These are phyloP conservation scores for Galerucella nymphaeae DNA, from an alignment of 2,888 invertebrate genomes.

Conservation along the genomic window DNA sequence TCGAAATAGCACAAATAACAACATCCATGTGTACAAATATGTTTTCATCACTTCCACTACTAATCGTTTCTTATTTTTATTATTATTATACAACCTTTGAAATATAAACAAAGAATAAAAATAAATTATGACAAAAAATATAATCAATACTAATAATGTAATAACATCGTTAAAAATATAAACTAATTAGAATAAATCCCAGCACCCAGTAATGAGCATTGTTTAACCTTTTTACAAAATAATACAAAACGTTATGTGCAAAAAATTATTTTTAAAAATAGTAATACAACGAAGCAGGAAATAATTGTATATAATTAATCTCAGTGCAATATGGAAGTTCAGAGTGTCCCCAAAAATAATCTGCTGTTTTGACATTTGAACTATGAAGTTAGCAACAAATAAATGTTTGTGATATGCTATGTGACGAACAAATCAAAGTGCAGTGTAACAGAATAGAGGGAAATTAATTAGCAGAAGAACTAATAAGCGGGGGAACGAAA, in stretches of 20 bases:
- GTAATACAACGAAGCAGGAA: conserved; percentile 36
- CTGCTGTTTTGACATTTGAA: neutral
- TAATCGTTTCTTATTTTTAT: neutral
- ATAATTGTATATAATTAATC: conserved; percentile 38
- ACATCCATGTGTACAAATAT: neutral
- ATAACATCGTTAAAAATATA: conserved; percentile 43
- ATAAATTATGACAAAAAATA: conserved; percentile 20
- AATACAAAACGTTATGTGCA: conserved; percentile 51
- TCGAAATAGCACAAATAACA: neutral
- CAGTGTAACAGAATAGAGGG: too few species aligned
- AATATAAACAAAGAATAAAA: conserved; percentile 16
- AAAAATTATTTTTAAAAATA: conserved; percentile 28
- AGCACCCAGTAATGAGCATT: conserved; percentile 57
- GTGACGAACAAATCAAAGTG: too few species aligned
- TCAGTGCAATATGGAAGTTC: conserved; percentile 32
- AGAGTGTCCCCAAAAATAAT: neutral
- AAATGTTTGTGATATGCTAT: too few species aligned
- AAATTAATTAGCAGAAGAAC: too few species aligned
- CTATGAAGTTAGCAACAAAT: neutral
- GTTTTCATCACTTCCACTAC: neutral
- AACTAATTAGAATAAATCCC: conserved; percentile 48
- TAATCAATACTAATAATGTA: conserved; percentile 30
- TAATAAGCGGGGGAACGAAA: too few species aligned
- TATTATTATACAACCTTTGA: conserved; percentile 7
- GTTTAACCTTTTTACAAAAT: conserved; percentile 48